Base-by-base conservation (phyloP, 1,140 invertebrate species). In the Xylocopa sonorina region DNA sequence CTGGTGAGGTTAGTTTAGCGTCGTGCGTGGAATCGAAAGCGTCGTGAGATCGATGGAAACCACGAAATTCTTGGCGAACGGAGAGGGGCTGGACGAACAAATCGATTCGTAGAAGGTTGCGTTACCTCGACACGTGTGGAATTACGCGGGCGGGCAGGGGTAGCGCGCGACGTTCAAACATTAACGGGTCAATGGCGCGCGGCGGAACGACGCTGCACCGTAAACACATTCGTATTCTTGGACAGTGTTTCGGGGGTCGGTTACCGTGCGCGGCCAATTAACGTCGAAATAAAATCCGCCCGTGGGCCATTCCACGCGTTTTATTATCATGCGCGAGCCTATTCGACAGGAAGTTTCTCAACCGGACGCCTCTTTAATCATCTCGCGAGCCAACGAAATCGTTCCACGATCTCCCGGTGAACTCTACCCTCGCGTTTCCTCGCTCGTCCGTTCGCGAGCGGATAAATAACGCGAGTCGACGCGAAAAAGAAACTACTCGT, bases 191-290 rank as follows among this genome's bases (percentile, higher is more conserved):
- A 87, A 87, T 87, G 85, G 84, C 85, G 85, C 85, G 85, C 64
- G 50, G 78, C 67, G 67, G 77, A 86, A 83, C 84, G 76, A 80
- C 84, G 41, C 64, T 63, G 60, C 73, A 77, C 62, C 74, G 81
- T 85, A 85, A 86, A 87, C 84, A 81, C 64, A 75, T 86, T 83
- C 64, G 84, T 86, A 86, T 87, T 87, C 85, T 87, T 86, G 72
- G 84, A 83, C 73, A 62, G 63, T 71, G 69, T 85, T 71, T 74
- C 76, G 77, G 69, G 53, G 85, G 81, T 87, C 81, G 73, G 77
- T 76, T 63, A 83, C 67, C 80, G 66, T 75, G 68, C 34, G 38
- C 64, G 69, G 55, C 55, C 84, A 78, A 86, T 86, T 86, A 86
- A 86, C 77, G 77, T 85, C 55, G 67, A 67, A 69, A 80, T 86